Evolutionary conservation across 2,888 invertebrate genomes (phyloP).

Genomic region (Petrolisthes cinctipes): DNA sequence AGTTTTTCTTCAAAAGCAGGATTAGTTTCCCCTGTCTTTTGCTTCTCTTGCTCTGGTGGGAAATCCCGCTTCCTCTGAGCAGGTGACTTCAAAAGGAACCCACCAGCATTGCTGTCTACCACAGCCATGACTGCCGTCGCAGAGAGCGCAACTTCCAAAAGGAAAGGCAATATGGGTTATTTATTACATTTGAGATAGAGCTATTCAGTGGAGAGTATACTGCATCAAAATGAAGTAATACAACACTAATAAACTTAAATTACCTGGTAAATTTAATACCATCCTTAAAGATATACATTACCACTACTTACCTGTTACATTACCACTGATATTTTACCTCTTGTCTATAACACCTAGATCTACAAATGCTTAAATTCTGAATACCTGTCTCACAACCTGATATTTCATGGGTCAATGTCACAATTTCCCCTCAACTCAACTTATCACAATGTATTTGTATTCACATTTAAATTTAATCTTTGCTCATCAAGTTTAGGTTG

Average conservation of each 20-base stretch:
- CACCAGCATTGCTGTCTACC: conserved; percentile 78
- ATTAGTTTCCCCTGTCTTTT: conserved; percentile 5
- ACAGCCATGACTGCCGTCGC: conserved; percentile 82
- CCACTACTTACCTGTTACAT: too few species aligned
- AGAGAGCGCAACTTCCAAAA: conserved; percentile 78
- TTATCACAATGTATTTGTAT: too few species aligned
- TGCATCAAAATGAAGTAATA: neutral
- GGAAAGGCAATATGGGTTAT: neutral
- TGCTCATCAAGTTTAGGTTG: too few species aligned
- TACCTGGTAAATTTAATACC: neutral
- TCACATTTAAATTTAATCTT: too few species aligned
- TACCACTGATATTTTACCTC: too few species aligned
- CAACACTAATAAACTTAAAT: neutral
- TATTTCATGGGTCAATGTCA: too few species aligned
- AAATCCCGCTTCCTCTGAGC: conserved; percentile 25
- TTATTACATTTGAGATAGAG: neutral
- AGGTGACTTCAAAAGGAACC: conserved; percentile 72
- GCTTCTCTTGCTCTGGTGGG: conserved; percentile 8
- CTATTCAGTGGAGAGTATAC: neutral
- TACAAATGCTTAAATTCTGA: too few species aligned
- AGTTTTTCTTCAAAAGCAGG: conserved; percentile 41
- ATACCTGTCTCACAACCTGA: too few species aligned
- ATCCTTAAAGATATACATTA: too few species aligned
- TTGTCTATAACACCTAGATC: too few species aligned
- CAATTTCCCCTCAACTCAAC: too few species aligned